Percentiles rank a stretch among this genome's conserved stretches.
phyloP scores from a whole-genome alignment of 2,797 vertebrate genomes.

The Poeciliopsis gracilis region DNA sequence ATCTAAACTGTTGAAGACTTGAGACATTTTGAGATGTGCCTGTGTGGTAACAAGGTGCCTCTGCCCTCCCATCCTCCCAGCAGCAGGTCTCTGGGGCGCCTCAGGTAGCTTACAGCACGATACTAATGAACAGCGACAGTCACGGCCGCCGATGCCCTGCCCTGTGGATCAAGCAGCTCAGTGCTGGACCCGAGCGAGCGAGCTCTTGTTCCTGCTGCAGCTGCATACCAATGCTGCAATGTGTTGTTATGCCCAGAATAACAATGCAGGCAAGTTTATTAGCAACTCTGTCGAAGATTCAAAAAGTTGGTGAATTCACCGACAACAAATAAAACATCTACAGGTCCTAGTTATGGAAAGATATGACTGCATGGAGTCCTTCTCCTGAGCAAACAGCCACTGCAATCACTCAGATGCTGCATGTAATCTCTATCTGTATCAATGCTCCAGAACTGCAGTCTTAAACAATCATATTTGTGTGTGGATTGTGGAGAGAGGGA shows the following conservation, averaged over 20 bases:
- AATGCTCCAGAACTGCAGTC: slow-evolving; percentile 34
- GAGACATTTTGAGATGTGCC: slow-evolving; percentile 35
- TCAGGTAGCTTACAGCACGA: slow-evolving; percentile 50
- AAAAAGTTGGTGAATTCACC: slow-evolving; percentile 40
- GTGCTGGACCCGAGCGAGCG: slow-evolving; percentile 55
- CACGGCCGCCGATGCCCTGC: slow-evolving; percentile 59
- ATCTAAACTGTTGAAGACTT: slow-evolving; percentile 14
- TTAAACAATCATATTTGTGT: slow-evolving; percentile 63
- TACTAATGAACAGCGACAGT: slow-evolving; percentile 76
- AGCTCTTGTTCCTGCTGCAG: slow-evolving; percentile 46
- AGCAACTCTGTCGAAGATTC: slow-evolving; percentile 31
- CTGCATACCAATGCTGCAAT: slow-evolving; percentile 66
- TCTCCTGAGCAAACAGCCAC: slow-evolving; percentile 16
- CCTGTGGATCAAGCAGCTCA: slow-evolving; percentile 61
- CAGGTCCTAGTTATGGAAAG: slow-evolving; percentile 6
- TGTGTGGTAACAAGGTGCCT: slow-evolving; percentile 39
- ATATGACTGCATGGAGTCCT: not conserved
- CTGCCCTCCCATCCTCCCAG: not conserved
- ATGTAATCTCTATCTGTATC: slow-evolving; percentile 39
- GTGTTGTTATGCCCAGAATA: slow-evolving; percentile 52
- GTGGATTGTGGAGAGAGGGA: slow-evolving; percentile 53
- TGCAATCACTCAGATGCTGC: slow-evolving; percentile 24
- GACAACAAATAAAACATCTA: slow-evolving; percentile 3
- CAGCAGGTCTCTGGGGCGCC: slow-evolving; percentile 52
- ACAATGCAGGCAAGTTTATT: slow-evolving; percentile 57